phyloP scores from a whole-genome alignment of 2,888 invertebrate species.

The Coronaproctus castanopsis region DNA sequence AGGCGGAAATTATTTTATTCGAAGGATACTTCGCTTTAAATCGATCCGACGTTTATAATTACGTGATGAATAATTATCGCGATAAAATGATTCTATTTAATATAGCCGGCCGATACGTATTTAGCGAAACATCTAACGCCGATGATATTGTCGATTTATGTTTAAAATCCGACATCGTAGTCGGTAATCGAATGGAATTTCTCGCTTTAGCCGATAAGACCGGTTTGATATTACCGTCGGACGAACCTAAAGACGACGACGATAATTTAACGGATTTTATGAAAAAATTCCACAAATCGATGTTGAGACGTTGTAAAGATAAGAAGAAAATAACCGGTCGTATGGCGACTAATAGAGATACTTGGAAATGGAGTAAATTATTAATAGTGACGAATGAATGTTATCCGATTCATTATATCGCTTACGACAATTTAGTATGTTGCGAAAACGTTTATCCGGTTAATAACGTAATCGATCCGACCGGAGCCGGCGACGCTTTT shows the following conservation, averaged over 20 bases:
- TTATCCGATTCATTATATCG: not conserved
- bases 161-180: not conserved
- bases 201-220: not conserved
- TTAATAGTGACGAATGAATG: not conserved
- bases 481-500: not conserved
- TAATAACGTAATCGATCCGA: not conserved
- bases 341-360: not conserved
- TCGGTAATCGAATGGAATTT: not conserved
- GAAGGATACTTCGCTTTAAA: not conserved
- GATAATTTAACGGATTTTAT: too few species aligned
- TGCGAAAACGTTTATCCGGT: not conserved
- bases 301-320: not conserved
- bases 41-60: not conserved
- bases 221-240: not conserved
- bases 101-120: not conserved
- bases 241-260: not conserved
- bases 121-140: not conserved
- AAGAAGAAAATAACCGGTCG: too few species aligned
- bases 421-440: not conserved
- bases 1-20: not conserved
- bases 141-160: not conserved
- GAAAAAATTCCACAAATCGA: not conserved
- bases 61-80: not conserved
- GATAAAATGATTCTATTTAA: not conserved
- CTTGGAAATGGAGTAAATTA: not conserved